Conservation (phyloP, 1,140 invertebrate genomes). For the Diorhabda sublineata region DNA sequence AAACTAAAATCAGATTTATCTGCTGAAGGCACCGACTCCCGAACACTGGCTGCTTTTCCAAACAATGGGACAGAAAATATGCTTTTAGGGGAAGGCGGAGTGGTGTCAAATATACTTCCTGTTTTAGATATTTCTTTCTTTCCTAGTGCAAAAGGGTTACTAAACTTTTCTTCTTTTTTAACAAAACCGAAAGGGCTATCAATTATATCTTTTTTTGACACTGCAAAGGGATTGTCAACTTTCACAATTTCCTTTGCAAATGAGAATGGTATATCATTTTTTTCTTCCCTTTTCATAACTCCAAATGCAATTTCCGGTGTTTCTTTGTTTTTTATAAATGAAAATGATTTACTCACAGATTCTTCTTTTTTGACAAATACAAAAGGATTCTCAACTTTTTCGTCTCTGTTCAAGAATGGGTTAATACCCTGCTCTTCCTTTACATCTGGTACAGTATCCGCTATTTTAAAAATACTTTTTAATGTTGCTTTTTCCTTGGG, state of each 20-base stretch:
- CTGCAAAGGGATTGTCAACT: not conserved
- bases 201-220: not conserved
- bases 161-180: not conserved
- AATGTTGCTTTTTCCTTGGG: not conserved
- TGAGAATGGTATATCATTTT: not conserved
- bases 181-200: not conserved
- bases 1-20: not conserved
- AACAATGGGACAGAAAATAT: not conserved
- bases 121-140: not conserved
- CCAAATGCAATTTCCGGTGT: no score
- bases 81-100: not conserved
- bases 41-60: not conserved
- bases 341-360: not conserved
- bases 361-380: not conserved
- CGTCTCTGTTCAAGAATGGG: no score
- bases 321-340: not conserved
- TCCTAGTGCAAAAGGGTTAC: not conserved
- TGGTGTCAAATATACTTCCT: not conserved
- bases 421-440: not conserved
- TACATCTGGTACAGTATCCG: not conserved
- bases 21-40: not conserved
- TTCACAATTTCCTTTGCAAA: not conserved
- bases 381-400: not conserved
- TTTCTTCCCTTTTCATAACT: not conserved
- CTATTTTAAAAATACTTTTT: not conserved